These are phyloP conservation scores for Philaethria dido DNA, from an alignment of 2,888 invertebrate genomes.

Conservation along the genomic window DNA sequence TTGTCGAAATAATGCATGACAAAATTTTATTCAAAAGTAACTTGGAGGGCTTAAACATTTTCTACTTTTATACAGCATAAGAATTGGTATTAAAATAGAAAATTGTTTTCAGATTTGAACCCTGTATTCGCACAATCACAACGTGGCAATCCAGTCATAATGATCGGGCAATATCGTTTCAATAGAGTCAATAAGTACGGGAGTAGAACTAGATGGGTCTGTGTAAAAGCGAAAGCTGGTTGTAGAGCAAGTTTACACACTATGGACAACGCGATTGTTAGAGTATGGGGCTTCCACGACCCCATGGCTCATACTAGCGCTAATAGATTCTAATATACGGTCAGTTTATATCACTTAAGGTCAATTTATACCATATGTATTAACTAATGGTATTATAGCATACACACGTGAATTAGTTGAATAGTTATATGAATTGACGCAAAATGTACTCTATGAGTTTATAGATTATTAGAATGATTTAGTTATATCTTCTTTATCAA, in stretches of 20 bases:
- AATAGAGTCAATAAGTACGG: slow-evolving; percentile 78
- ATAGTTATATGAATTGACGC: neutral
- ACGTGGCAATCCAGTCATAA: slow-evolving; percentile 77
- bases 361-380: slow-evolving; percentile 14
- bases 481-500: slow-evolving; percentile 1
- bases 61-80: slow-evolving; percentile 13
- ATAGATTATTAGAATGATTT: slow-evolving; percentile 4
- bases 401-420: neutral
- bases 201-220: slow-evolving; percentile 74
- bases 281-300: slow-evolving; percentile 78
- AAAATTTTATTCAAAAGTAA: neutral
- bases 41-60: neutral
- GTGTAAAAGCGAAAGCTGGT: slow-evolving; percentile 77
- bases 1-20: neutral
- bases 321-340: slow-evolving; percentile 61
- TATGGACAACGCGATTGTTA: slow-evolving; percentile 76
- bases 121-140: slow-evolving; percentile 77
- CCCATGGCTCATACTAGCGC: slow-evolving; percentile 75
- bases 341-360: slow-evolving; percentile 6
- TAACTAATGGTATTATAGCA: slow-evolving; percentile 3
- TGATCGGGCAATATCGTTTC: slow-evolving; percentile 79
- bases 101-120: slow-evolving; percentile 69
- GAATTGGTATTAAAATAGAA: slow-evolving; percentile 49
- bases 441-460: neutral
- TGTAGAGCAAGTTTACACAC: slow-evolving; percentile 77